These are phyloP conservation scores for Anoplophora glabripennis DNA, from an alignment of 1,140 invertebrate genomes.

Conservation along the genomic window DNA sequence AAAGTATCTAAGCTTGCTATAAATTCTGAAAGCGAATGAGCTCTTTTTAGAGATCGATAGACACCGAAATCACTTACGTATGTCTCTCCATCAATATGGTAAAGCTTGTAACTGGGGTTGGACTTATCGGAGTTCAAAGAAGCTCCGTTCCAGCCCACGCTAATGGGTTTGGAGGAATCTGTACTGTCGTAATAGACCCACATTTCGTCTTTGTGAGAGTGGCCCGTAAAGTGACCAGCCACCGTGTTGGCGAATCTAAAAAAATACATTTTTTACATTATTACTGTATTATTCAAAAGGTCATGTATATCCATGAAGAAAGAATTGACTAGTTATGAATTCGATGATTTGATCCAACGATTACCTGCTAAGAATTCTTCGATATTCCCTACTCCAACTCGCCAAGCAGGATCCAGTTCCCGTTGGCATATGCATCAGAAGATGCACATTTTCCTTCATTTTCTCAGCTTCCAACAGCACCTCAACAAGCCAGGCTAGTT, in stretches of 20 bases:
- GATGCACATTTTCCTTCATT: constrained; percentile 72
- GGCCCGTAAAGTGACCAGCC: constrained; percentile 75
- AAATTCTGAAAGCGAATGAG: no score
- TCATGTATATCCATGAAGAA: no score
- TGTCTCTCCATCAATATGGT: constrained; percentile 59
- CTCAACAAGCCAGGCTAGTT: constrained; percentile 76
- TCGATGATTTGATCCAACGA: background rate
- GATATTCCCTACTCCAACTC: constrained; percentile 65
- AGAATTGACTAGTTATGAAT: background rate
- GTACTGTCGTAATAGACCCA: constrained; percentile 60
- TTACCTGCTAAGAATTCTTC: constrained; percentile 57
- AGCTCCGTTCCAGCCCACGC: constrained; percentile 76
- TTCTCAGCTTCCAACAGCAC: constrained; percentile 69
- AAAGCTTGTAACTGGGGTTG: constrained; percentile 81
- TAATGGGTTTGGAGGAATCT: constrained; percentile 47
- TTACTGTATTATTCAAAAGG: no score
- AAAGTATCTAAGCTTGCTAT: no score
- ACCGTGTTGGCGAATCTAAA: constrained; percentile 59
- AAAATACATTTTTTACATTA: constrained; percentile 24
- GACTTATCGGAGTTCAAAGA: constrained; percentile 66
- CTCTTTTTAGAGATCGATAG: no score
- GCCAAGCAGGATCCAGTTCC: constrained; percentile 59
- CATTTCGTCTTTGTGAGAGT: constrained; percentile 75
- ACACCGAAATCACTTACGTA: constrained; percentile 54
- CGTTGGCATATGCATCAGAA: constrained; percentile 79